Conservation (phyloP, 2,888 invertebrate genomes). For the Sesia bembeciformis region DNA sequence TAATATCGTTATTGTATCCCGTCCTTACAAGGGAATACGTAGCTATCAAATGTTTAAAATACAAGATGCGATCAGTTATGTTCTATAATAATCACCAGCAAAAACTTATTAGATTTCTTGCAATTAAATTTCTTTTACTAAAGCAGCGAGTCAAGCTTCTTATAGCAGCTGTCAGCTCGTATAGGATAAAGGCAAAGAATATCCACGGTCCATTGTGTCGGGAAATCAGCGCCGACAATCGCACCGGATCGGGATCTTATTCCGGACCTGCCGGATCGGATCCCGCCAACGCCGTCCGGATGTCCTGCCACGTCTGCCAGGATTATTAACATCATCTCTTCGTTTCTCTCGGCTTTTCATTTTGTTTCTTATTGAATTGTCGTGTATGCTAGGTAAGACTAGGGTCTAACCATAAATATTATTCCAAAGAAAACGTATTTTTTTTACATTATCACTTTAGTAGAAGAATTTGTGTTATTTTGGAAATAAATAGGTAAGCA, state of each 20-base stretch:
- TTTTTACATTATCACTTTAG: too few species aligned
- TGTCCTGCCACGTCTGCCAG: constrained; percentile 48
- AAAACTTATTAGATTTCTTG: background rate
- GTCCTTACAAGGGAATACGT: background rate
- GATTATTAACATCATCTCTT: constrained; percentile 44
- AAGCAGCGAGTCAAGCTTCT: background rate
- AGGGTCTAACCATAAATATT: too few species aligned
- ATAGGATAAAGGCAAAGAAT: background rate
- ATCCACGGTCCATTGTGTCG: constrained; percentile 34
- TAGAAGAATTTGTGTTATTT: too few species aligned
- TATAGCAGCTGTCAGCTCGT: background rate
- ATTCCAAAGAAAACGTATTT: too few species aligned
- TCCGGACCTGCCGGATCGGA: constrained; percentile 36
- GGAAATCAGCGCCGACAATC: constrained; percentile 56
- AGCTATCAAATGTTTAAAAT: background rate
- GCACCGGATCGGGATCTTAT: constrained; percentile 44
- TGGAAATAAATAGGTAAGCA: too few species aligned
- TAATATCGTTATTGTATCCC: background rate
- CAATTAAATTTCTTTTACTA: background rate
- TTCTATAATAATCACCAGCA: background rate
- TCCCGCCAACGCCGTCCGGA: constrained; percentile 39
- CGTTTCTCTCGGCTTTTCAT: constrained; percentile 34
- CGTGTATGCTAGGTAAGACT: too few species aligned
- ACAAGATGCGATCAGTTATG: background rate
- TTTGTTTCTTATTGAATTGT: constrained; percentile 31